Evolutionary conservation across 2,888 invertebrate species (phyloP).

Genomic region (Xanthorhoe spadicearia): DNA sequence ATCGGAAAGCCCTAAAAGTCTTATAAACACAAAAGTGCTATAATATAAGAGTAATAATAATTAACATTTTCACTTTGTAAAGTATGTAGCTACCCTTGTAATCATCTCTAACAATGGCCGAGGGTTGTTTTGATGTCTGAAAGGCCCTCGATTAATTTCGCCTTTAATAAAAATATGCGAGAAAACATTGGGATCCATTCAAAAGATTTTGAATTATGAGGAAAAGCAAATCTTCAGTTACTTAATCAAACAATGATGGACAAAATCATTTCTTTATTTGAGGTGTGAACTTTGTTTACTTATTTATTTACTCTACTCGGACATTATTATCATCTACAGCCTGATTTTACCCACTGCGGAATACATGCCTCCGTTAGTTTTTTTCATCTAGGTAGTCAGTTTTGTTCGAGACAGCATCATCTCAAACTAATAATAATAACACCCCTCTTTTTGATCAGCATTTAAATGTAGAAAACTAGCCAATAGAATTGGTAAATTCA

Average conservation of each 20-base stretch:
- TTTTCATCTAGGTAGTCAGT: no score
- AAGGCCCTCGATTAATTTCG: constrained; percentile 78
- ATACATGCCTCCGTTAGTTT: no score
- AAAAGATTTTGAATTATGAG: constrained; percentile 43
- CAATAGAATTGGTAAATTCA: constrained; percentile 15
- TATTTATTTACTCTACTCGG: background rate
- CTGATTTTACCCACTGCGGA: no score
- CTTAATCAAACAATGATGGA: constrained; percentile 28
- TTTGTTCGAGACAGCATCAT: no score
- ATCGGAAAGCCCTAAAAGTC: constrained; percentile 28
- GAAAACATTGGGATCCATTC: constrained; percentile 56
- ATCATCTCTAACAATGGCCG: constrained; percentile 78
- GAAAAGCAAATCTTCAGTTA: constrained; percentile 15
- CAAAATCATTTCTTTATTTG: constrained; percentile 16
- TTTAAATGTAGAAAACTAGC: background rate
- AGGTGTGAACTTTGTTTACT: constrained; percentile 1
- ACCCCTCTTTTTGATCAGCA: no score
- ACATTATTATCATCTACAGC: no score
- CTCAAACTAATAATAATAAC: no score
- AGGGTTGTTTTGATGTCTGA: constrained; percentile 78
- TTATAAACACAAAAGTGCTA: constrained; percentile 55
- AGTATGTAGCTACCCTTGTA: constrained; percentile 68
- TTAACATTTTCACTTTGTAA: constrained; percentile 77
- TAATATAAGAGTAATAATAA: constrained; percentile 75
- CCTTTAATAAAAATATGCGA: constrained; percentile 70